Evolutionary conservation across 2,888 invertebrate genomes (phyloP), one percentile per base, ranked within the genome.

Genomic region (Congeria kusceri): DNA sequence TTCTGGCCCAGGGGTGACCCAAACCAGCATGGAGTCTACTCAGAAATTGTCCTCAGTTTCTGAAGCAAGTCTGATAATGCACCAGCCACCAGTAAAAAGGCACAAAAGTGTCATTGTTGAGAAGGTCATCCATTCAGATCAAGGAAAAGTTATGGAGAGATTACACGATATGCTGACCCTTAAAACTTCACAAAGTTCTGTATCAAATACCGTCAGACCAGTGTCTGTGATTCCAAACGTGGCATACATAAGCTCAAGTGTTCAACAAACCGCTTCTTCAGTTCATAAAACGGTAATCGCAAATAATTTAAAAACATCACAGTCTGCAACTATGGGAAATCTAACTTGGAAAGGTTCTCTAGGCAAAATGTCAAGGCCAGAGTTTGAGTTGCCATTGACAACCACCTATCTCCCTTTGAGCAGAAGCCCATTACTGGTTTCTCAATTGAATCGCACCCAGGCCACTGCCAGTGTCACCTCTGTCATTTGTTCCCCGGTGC

Each of bases 31-130:
- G 11, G 9, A 2, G 9, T 5, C 20, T 1, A 13, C 9, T 39
- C 39, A 39, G 11, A 39, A 39, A 39, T 39, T 39, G 15, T 15
- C 39, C 39, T 39, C 39, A 7, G 39, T 39, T 39, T 3, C 39
- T 13, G 39, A 39, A 3, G 39, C 39, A 39, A 39, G 9, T 39
- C 39, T 39, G 39, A 39, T 39, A 11, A 11, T 11, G 39, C n/a
- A n/a, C n/a, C n/a, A n/a, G n/a, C 1, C 39, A 39, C 39, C 39
- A 5, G 3, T 39, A 39, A 53, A 53, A 23, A 9, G 53, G 53
- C 25, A 20, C 20, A 53, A 53, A 39, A 69, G 59, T 72, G 72
- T 77, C 15, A 76, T 76, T 32, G 77, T 80, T 5, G 80, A 80
- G 65, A 70, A 63, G 32, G 67, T 80, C 13, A 74, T 75, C 20